phyloP scores from a whole-genome alignment of 2,888 invertebrate genomes.

The Artemia sinica region DNA sequence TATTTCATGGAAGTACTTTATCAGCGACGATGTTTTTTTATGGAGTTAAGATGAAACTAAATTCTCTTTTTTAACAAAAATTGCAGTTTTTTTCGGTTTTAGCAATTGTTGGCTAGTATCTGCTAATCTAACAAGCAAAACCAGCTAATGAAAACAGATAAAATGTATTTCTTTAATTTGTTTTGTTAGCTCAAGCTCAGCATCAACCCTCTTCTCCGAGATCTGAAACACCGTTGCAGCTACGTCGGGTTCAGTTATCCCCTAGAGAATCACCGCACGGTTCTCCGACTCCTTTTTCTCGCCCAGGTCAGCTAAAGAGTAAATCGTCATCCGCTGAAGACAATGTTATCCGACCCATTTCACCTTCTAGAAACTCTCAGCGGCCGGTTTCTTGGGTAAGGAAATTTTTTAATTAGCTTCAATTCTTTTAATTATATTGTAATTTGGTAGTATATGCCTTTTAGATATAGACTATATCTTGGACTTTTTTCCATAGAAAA shows the following conservation, averaged over 20 bases:
- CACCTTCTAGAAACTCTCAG: not conserved
- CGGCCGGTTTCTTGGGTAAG: constrained; percentile 17
- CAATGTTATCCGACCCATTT: constrained; percentile 14
- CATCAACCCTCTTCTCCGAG: constrained; percentile 12
- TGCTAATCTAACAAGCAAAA: not conserved
- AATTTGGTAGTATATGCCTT: too few relatives aligned
- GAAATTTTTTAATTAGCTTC: not conserved
- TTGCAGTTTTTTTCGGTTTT: not conserved
- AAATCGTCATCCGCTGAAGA: not conserved
- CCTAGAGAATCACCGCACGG: constrained; percentile 9
- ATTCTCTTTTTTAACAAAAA: too few relatives aligned
- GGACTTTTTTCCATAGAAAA: too few relatives aligned
- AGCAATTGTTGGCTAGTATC: not conserved
- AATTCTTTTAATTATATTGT: not conserved
- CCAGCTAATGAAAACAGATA: not conserved
- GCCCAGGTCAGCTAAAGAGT: not conserved
- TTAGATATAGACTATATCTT: too few relatives aligned
- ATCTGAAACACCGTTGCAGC: not conserved
- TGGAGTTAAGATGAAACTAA: too few relatives aligned
- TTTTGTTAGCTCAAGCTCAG: not conserved
- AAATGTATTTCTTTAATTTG: not conserved
- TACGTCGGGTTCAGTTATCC: constrained; percentile 1
- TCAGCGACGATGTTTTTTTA: too few relatives aligned
- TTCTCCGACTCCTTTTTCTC: not conserved
- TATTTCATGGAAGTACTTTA: too few relatives aligned